Evolutionary conservation across 2,113 vertebrate genomes (phyloP), one percentile per base, ranked within the genome.

Genomic region (Charadrius vociferus): DNA sequence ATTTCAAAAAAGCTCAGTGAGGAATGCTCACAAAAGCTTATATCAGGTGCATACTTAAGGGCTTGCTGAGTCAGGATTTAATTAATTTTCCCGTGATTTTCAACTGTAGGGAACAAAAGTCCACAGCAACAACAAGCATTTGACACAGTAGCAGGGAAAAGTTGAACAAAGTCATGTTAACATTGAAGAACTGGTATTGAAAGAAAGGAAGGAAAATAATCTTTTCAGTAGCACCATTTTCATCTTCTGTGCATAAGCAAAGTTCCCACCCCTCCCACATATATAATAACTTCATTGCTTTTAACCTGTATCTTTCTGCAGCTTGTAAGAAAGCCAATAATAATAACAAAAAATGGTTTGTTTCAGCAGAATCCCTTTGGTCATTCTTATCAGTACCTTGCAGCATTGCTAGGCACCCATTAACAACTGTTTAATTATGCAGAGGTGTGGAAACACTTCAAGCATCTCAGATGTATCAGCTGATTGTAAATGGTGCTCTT

Each of bases 281-380:
- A 78, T 14, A 59, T 29, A 71, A 84, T 24, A 36, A 72, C 59
- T 78, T 23, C 24, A 88, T 22, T 89, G 66, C 52, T 87, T 93
- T 75, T 94, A 82, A 92, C 52, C 88, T 94, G 23, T 67, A 41
- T 30, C 73, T 80, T 81, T 89, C 86, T 92, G 66, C 58, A 89
- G 43, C 80, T 87, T 82, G 45, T 72, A 90, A 75, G 55, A 75
- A 94, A 93, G 77, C 65, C 58, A 90, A 71, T 71, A 88, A 67
- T 32, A 89, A 77, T 24, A 66, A 52, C 14, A 90, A 78, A 78
- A 79, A 88, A 37, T 20, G 7, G 8, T 66, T 94, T 81, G 47
- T 23, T 91, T 95, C 67, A 89, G 61, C 50, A 95, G 59, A 81
- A 88, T 94, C 23, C 47, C 47, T 93, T 86, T 67, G n/a, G 53